A percentile compares a stretch with the other conserved stretches of the same genome.
These are phyloP conservation scores for Drosophila heteroneura DNA, from an alignment of 2,888 invertebrate species.

Conservation along the genomic window DNA sequence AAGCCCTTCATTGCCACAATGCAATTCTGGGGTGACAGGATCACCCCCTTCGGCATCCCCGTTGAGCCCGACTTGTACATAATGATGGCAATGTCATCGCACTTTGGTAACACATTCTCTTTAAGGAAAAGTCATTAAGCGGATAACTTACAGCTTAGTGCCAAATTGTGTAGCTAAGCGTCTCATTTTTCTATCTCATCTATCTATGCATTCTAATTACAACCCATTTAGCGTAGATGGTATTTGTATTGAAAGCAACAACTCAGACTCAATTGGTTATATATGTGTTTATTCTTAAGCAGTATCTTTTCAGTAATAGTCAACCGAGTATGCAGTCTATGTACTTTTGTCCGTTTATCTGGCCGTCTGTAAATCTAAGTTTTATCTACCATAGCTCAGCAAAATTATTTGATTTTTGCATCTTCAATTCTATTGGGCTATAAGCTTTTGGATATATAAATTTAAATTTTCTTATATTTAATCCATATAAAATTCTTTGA, in stretches of 20 bases:
- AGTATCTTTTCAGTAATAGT: too few species aligned
- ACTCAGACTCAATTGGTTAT: not conserved
- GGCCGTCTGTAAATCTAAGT: not conserved
- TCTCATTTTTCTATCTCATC: not conserved
- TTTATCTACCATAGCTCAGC: not conserved
- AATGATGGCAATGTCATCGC: constrained; percentile 95
- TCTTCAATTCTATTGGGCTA: not conserved
- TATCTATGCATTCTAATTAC: not conserved
- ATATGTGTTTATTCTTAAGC: not conserved
- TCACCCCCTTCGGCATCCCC: constrained; percentile 96
- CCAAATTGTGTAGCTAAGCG: not conserved
- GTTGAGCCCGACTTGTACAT: constrained; percentile 99
- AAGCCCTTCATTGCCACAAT: constrained; percentile 92
- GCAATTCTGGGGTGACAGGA: constrained; percentile 93
- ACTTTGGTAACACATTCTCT: constrained; percentile 88
- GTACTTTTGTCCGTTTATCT: not conserved
- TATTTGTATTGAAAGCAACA: not conserved
- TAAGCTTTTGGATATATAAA: too few species aligned
- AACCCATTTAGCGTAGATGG: not conserved
- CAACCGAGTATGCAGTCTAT: not conserved
- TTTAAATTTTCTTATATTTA: too few species aligned
- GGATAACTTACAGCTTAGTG: not conserved
- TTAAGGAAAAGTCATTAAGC: not conserved
- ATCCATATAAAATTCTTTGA: too few species aligned
- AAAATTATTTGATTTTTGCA: not conserved